Base-by-base conservation (phyloP, 2,888 invertebrate genomes). In the Sminthurides aquaticus region DNA sequence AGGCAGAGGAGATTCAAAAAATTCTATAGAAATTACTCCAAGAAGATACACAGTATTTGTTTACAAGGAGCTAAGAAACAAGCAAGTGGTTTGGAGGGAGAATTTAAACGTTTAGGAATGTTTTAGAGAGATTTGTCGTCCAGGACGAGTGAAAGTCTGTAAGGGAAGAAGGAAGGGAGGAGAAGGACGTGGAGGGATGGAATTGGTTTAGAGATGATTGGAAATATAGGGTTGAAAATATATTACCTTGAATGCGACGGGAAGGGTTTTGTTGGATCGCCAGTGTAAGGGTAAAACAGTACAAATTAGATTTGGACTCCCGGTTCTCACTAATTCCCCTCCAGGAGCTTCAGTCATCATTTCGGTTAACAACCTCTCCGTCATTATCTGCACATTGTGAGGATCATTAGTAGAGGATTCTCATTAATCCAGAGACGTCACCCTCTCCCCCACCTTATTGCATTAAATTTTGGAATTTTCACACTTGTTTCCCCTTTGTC, bases 241-340 rank as follows among this genome's bases (percentile, higher is more conserved):
- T n/a, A 8, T 52, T 63, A 74, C 74, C 80, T 95, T 95, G 82
- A 99, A 99, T 62, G 96, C 94, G 67, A 92, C 88, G 57, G 98
- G 98, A 69, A 99, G 83, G 2, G 97, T 96, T 82, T 99, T 99
- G 81, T 99, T 99, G 62, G 95, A 94, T 72, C 98, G 84, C 97
- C 98, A 98, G 79, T 98, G 98, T 1, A 89, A 87, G 67, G 98
- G 98, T 75, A 98, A 81, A 55, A 91, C 90, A 48, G 96, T 93
- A 80, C 97, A 98, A 70, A 97, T 90, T 76, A 98, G 88, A 79
- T 95, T 90, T 29, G 97, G 97, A 77, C 91, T 91, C 86, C 81
- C 82, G 48, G 97, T 97, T 76, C 93, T 83, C 74, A 95, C 91
- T 75, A 95, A 82, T 80, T 95, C 95, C 34, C 92, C 92, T 62